phyloP scores from a whole-genome alignment of 2,113 vertebrate genomes.

The Cyprinus carpio region DNA sequence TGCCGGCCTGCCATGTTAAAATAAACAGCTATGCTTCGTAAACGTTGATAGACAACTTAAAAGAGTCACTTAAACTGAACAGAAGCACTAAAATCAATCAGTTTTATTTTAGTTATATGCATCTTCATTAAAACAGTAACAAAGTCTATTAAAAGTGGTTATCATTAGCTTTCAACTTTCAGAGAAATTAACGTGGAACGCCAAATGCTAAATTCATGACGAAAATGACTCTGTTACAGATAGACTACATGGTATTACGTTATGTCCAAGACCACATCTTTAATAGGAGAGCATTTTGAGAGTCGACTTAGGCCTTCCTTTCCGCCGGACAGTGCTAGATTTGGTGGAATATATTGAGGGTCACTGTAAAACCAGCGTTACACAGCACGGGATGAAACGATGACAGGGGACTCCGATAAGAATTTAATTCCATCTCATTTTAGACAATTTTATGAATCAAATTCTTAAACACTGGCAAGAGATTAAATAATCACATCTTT shows the following conservation, averaged over 20 bases:
- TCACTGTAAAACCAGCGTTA: constrained; percentile 74
- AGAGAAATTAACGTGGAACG: neutral
- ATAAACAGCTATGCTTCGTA: constrained; percentile 46
- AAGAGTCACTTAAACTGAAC: neutral
- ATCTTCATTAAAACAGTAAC: neutral
- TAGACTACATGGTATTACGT: neutral
- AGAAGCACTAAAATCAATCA: neutral
- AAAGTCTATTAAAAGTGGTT: neutral
- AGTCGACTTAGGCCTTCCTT: constrained; percentile 12
- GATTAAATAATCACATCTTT: constrained; percentile 99
- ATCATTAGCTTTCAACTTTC: neutral
- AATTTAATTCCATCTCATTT: constrained; percentile 99
- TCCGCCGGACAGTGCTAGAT: constrained; percentile 72
- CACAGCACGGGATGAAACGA: constrained; percentile 89
- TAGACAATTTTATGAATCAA: constrained; percentile 97
- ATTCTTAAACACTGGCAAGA: constrained; percentile 96
- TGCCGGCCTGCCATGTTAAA: constrained; percentile 18
- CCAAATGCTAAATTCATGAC: neutral
- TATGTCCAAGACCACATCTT: neutral
- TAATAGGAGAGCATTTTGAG: constrained; percentile 36
- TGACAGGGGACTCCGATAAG: constrained; percentile 97
- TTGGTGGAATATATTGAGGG: constrained; percentile 75
- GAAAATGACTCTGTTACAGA: neutral
- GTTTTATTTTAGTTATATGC: neutral
- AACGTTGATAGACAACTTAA: constrained; percentile 58